These are phyloP conservation scores for Calosoma granatense DNA, from an alignment of 1,140 invertebrate species.

Conservation along the genomic window DNA sequence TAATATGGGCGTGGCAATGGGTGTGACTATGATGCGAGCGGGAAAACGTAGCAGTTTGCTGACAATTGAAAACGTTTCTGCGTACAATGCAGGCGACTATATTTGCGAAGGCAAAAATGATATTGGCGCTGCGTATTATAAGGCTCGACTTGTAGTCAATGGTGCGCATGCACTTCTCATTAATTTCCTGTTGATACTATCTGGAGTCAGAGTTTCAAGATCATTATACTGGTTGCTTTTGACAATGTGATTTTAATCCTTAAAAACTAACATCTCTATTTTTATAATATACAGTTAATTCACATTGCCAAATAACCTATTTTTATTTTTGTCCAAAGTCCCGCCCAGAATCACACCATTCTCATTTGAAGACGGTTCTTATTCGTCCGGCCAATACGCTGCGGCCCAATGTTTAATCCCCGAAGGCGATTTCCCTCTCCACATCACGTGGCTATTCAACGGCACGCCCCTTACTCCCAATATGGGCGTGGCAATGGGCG, in stretches of 20 bases:
- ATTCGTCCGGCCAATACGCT: conserved; percentile 55
- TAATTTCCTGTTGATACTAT: no score
- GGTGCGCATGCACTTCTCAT: no score
- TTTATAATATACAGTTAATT: no score
- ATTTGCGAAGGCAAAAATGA: conserved; percentile 56
- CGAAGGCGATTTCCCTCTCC: conserved; percentile 59
- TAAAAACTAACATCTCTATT: no score
- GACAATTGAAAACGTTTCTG: conserved; percentile 43
- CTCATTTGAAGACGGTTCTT: conserved; percentile 44
- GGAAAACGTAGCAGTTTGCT: conserved; percentile 36
- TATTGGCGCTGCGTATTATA: conserved; percentile 41
- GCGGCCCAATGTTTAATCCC: conserved; percentile 56
- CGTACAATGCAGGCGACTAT: conserved; percentile 57
- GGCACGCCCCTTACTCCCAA: conserved; percentile 27
- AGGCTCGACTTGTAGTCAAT: background rate
- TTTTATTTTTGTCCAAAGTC: no score
- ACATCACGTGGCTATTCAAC: conserved; percentile 53
- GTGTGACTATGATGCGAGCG: conserved; percentile 49
- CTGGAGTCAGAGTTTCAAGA: no score
- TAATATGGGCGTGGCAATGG: conserved; percentile 19
- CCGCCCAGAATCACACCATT: conserved; percentile 43
- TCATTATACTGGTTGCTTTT: no score
- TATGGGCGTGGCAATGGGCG: conserved; percentile 31
- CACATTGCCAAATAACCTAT: no score
- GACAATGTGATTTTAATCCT: no score